Evolutionary conservation across 2,113 vertebrate genomes (phyloP), one percentile per base, ranked within the genome.

Genomic region (Proterorhinus semilunaris): DNA sequence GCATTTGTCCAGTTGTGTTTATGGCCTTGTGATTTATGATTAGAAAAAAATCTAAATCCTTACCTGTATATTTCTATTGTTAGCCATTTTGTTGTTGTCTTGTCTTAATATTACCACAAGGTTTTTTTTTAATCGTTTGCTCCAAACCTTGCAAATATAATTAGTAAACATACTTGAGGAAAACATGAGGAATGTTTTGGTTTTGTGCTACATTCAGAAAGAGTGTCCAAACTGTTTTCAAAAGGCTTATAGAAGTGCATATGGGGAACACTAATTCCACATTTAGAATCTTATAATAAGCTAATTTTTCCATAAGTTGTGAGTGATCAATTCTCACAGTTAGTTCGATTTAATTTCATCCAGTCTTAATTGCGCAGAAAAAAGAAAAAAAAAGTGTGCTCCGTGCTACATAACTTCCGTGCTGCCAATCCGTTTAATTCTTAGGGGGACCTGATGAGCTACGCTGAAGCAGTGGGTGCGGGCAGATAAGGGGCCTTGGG

Each of bases 361-460:
- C 73, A 66, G 70, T 69, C 48, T 54, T 43, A 51, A 52, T 27
- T 10, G 43, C 64, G 42, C 36, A 44, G 65, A 71, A 64, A 67
- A 64, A 51, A 85, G n/a, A 71, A 65, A 74, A 64, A 69, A 64
- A 51, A 85, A 71, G 67, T 49, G 72, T 62, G 55, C 17, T 71
- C 70, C 62, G 50, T 66, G 12, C 10, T 75, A 67, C 70, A 44
- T 72, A 70, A 83, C 80, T 71, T 76, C 48, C 76, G 47, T 66
- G 51, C 62, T 66, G 74, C 69, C 72, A 79, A 86, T 87, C 75
- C 63, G 69, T 75, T 83, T 82, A 86, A 79, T 85, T 84, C 75
- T 67, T 52, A 2, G 67, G 71, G 80, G 70, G 69, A 73, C 77
- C 80, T 72, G 73, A 68, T 68, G 52, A 62, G 47, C 76, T 65